Evolutionary conservation across 2,797 vertebrate genomes (phyloP).

Genomic region (Cryptoblepharus egeriae): DNA sequence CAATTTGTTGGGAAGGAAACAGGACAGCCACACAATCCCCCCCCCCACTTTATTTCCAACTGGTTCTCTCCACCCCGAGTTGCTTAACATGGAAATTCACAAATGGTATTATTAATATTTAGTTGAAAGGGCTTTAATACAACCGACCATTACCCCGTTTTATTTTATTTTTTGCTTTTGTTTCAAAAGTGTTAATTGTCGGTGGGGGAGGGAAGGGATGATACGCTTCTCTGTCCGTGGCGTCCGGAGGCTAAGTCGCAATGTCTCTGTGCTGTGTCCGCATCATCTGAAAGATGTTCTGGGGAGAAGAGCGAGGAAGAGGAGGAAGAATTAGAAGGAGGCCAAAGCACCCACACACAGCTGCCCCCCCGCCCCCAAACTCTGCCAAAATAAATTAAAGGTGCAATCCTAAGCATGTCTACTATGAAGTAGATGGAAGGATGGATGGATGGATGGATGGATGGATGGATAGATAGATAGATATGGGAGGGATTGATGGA

Average conservation of each 20-base stretch:
- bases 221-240: not conserved
- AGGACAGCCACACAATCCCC: not conserved
- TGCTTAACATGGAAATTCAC: slow-evolving; percentile 56
- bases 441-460: too few species aligned
- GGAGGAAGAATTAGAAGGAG: too few species aligned
- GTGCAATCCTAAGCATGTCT: too few species aligned
- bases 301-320: slow-evolving; percentile 63
- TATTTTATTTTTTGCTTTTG: slow-evolving; percentile 44
- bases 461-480: too few species aligned
- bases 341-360: not conserved
- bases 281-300: slow-evolving; percentile 97
- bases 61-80: slow-evolving; percentile 3
- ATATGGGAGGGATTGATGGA: too few species aligned
- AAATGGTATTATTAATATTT: slow-evolving; percentile 69
- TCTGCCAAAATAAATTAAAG: too few species aligned
- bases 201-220: not conserved
- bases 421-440: too few species aligned
- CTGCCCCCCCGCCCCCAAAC: not conserved
- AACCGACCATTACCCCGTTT: slow-evolving; percentile 36
- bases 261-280: slow-evolving; percentile 91
- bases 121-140: slow-evolving; percentile 72
- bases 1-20: not conserved
- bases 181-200: slow-evolving; percentile 68
- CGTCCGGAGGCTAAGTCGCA: slow-evolving; percentile 82
- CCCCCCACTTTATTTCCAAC: not conserved